Evolutionary conservation across 2,797 vertebrate species (phyloP), one percentile per base, ranked within the genome.

Genomic region (Gallinago solitaria): DNA sequence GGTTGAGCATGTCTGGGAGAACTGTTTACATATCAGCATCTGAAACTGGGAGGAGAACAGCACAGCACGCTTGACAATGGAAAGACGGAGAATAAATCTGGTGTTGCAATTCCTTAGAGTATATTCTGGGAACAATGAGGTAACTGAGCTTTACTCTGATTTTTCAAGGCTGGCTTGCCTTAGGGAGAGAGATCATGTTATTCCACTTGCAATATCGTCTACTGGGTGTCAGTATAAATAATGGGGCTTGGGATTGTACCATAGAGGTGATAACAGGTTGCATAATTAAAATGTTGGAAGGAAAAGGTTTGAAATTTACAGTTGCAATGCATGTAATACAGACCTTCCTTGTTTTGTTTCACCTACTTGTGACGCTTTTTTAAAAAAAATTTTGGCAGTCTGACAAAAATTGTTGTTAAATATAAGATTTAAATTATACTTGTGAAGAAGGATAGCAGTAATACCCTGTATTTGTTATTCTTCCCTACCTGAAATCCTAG

Each of bases 321-420:
- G 70, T 91, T 75, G 32, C 11, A 8, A 19, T 80, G 33, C 54
- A 61, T 43, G n/a, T 57, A 81, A 87, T 48, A 39, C 87, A 85
- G 54, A 67, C 43, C 59, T 80, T 32, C 28, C 41, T 90, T 69
- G 48, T 79, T 94, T 95, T 92, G 16, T 37, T 81, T 93, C 33
- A 75, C 37, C 65, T 90, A 87, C 77, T 61, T 54, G 17, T 94
- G 78, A 61, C 3, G 16, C 17, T 78, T 75, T 65, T 45, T 11
- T 4, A 35, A 85, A 33, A 32, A 28, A 12, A 53, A 17, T 30
- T 87, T 87, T 91, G 84, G 56, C 74, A 95, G 56, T 59, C 80
- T 93, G 77, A 93, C 79, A 90, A 87, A 95, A 88, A 48, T 43
- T 65, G n/a, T 61, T 91, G 33, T 78, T 95, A 88, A 96, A 93